Percentiles rank a stretch among this genome's conserved stretches.
phyloP scores from a whole-genome alignment of 2,113 vertebrate genomes.

The Eurystomus gularis region DNA sequence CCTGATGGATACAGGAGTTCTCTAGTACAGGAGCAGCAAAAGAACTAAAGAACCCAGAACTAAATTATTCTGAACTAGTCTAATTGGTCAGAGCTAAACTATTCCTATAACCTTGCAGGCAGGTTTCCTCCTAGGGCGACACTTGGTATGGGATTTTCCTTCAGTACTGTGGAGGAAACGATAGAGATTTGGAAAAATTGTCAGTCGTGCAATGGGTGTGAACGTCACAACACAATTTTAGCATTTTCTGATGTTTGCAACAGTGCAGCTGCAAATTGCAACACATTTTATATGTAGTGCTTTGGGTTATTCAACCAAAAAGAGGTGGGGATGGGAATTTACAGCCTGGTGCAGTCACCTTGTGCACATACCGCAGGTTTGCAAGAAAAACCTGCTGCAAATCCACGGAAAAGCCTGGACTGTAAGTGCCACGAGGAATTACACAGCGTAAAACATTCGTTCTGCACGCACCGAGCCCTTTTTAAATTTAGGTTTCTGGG shows the following conservation, averaged over 20 bases:
- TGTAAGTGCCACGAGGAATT: not conserved
- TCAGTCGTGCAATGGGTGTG: not conserved
- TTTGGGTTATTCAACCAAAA: not conserved
- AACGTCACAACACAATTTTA: not conserved
- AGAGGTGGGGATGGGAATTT: not conserved
- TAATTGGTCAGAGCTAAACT: not conserved
- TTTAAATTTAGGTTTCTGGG: not conserved
- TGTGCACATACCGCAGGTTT: fast-evolving
- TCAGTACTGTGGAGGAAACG: not conserved
- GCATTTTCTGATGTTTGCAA: not conserved
- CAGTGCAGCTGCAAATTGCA: not conserved
- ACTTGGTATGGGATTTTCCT: not conserved
- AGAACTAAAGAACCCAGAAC: not conserved
- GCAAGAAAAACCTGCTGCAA: not conserved
- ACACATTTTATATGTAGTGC: not conserved
- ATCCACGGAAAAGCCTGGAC: not conserved
- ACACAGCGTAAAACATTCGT: not conserved
- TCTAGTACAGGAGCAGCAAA: not conserved
- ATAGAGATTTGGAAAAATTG: not conserved
- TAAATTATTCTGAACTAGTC: not conserved
- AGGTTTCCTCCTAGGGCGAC: not conserved
- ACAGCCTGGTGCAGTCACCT: not conserved
- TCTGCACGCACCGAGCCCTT: not conserved
- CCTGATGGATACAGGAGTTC: not conserved
- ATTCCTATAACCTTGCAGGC: not conserved